Percentiles rank a stretch among this genome's conserved stretches.
Conservation (phyloP, 2,113 vertebrate species). For the Melanerpes aurifrons region DNA sequence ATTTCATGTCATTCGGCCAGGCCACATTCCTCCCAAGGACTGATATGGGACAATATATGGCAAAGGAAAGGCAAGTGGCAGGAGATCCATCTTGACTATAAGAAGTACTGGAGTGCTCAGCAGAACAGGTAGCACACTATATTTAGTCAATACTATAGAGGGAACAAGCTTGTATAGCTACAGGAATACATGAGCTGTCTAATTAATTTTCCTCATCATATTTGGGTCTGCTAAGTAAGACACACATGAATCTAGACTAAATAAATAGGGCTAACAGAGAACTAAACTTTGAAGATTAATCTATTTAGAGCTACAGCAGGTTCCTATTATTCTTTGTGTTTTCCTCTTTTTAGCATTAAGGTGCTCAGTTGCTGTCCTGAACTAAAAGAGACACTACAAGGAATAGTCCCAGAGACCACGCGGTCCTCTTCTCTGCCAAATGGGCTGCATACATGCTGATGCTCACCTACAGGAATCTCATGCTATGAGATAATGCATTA, state of each 20-base stretch:
- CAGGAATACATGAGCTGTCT: not conserved
- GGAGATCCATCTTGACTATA: not conserved
- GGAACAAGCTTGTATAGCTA: not conserved
- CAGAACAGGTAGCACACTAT: not conserved
- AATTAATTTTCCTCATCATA: not conserved
- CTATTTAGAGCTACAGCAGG: not conserved
- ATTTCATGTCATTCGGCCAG: not conserved
- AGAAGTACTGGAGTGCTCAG: not conserved
- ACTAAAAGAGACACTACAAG: not conserved
- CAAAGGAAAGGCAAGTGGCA: not conserved
- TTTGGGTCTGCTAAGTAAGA: not conserved
- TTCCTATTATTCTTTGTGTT: not conserved
- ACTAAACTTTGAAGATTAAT: not conserved
- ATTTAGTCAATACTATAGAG: not conserved
- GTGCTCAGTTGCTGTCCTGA: not conserved
- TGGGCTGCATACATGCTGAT: not conserved
- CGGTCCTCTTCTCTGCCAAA: not conserved
- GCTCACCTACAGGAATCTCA: not conserved
- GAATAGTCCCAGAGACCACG: fast-evolving
- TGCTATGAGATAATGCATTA: not conserved
- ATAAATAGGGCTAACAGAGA: not conserved
- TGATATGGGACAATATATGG: not conserved
- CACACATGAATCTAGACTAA: not conserved
- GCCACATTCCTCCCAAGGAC: not conserved
- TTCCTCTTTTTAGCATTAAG: not conserved